These are phyloP conservation scores for Pachydiplax longipennis DNA, from an alignment of 2,888 invertebrate genomes.

Conservation along the genomic window DNA sequence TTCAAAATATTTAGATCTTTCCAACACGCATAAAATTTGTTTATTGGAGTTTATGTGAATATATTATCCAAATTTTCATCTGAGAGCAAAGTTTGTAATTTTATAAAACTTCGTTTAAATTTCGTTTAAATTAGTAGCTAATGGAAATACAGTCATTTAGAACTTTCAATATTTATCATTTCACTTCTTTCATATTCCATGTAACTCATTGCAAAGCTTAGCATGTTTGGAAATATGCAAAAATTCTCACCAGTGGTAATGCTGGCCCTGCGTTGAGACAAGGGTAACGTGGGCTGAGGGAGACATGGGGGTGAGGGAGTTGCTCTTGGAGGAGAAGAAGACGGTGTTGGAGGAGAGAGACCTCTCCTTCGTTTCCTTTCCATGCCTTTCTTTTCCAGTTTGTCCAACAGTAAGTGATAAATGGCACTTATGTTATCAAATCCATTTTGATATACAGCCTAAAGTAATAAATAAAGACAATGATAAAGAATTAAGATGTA, in stretches of 20 bases:
- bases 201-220: too few species aligned
- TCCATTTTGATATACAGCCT: slow-evolving; percentile 82
- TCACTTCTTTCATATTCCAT: too few species aligned
- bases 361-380: slow-evolving; percentile 43
- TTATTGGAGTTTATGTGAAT: too few species aligned
- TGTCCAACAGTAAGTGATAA: slow-evolving; percentile 88
- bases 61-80: too few species aligned
- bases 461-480: slow-evolving; percentile 54
- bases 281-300: background rate
- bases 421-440: slow-evolving; percentile 95
- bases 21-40: too few species aligned
- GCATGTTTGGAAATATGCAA: background rate
- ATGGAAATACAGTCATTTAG: too few species aligned
- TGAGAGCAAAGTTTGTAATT: too few species aligned
- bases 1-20: too few species aligned
- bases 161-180: too few species aligned
- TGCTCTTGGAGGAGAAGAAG: slow-evolving; percentile 24
- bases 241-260: slow-evolving; percentile 63
- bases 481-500: background rate
- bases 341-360: background rate
- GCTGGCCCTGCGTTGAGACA: slow-evolving; percentile 66
- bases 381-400: slow-evolving; percentile 65
- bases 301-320: slow-evolving; percentile 47
- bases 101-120: too few species aligned
- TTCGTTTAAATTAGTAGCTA: too few species aligned